Percentiles rank a stretch among this genome's conserved stretches.
Evolutionary conservation across 2,888 invertebrate genomes (phyloP).

Genomic region (Zhengitettix transpicula): DNA sequence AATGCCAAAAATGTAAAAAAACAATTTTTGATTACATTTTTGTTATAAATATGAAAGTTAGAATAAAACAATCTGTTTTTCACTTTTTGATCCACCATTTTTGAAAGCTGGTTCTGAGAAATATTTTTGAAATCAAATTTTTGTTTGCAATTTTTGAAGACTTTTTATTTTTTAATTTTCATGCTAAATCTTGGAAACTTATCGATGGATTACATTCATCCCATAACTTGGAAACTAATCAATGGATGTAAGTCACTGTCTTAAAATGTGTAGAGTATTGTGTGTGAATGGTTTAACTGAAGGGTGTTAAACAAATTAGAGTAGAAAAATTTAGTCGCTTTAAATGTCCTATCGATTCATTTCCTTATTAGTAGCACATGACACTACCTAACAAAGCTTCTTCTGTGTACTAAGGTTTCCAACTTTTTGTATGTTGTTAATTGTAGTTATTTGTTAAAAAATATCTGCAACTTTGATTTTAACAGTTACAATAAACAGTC

Average conservation of each 20-base stretch:
- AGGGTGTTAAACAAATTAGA: neutral
- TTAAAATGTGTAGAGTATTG: slow-evolving; percentile 7
- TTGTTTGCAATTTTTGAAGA: slow-evolving; percentile 13
- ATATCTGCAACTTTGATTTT: no score
- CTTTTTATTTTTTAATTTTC: slow-evolving; percentile 12
- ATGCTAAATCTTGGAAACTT: slow-evolving; percentile 12
- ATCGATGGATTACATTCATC: neutral
- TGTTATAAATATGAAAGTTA: no score
- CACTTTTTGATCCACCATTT: neutral
- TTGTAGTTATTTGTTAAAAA: slow-evolving; percentile 12
- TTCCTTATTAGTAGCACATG: neutral
- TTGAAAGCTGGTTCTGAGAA: neutral
- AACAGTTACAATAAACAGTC: no score
- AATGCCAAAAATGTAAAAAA: no score
- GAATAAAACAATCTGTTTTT: no score
- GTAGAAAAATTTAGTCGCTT: neutral
- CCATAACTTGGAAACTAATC: slow-evolving; percentile 2
- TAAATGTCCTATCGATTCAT: neutral
- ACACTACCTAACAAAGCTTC: neutral
- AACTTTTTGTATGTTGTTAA: slow-evolving; percentile 19
- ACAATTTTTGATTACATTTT: no score
- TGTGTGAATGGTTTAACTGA: neutral
- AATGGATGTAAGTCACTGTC: slow-evolving; percentile 12
- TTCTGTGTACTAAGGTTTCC: slow-evolving; percentile 13
- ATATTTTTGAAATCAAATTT: slow-evolving; percentile 5